These are phyloP conservation scores for Nomada ruficornis DNA, from an alignment of 2,888 invertebrate genomes.

Conservation along the genomic window DNA sequence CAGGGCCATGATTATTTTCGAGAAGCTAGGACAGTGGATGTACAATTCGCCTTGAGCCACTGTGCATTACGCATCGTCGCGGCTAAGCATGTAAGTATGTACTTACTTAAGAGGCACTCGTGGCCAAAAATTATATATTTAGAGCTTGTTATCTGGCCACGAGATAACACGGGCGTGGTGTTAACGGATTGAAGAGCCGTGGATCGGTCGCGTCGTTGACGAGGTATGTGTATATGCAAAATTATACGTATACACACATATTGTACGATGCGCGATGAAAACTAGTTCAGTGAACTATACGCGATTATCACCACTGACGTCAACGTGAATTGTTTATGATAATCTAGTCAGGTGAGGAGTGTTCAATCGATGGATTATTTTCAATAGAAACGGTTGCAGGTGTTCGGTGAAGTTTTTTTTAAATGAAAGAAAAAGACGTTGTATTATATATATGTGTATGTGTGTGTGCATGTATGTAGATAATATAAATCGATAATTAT, in stretches of 20 bases:
- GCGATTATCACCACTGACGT: constrained; percentile 32
- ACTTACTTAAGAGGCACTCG: background rate
- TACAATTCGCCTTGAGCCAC: constrained; percentile 1
- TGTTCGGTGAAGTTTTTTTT: background rate
- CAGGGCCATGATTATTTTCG: constrained; percentile 25
- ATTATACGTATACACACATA: too few relatives aligned
- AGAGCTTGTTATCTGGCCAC: background rate
- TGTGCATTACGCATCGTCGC: background rate
- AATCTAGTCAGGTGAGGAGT: constrained; percentile 29
- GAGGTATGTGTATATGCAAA: background rate
- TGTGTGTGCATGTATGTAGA: background rate
- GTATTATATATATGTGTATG: background rate
- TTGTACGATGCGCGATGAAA: constrained; percentile 1
- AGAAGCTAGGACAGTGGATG: background rate
- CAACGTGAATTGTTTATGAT: constrained; percentile 40
- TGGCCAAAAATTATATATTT: constrained; percentile 6
- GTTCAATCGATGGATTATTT: constrained; percentile 2
- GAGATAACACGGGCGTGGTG: background rate
- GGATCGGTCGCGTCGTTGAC: background rate
- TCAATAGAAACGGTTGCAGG: background rate
- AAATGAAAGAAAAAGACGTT: background rate
- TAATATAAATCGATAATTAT: background rate
- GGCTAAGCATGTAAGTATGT: background rate
- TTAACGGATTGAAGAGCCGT: background rate
- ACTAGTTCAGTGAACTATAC: constrained; percentile 49